Conservation (phyloP, 1,140 invertebrate species). For the Anastatus disparis region DNA sequence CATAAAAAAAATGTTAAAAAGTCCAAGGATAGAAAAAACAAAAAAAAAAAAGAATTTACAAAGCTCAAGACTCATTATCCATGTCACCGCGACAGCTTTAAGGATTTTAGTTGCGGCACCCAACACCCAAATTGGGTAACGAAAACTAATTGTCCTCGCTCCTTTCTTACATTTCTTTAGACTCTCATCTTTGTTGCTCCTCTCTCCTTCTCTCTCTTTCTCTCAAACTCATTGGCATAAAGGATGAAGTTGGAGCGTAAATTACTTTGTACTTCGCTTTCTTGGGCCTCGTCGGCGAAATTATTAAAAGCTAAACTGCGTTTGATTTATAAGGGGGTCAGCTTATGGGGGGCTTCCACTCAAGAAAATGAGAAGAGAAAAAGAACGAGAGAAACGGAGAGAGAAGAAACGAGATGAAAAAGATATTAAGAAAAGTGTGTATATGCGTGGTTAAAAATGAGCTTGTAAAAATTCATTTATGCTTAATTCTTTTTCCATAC, state of each 20-base stretch:
- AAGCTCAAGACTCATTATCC: neutral
- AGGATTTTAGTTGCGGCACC: neutral
- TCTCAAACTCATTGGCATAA: conserved; percentile 45
- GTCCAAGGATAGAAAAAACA: neutral
- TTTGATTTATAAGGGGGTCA: conserved; percentile 63
- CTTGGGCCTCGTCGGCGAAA: conserved; percentile 48
- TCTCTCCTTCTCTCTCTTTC: neutral
- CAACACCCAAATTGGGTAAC: conserved; percentile 27
- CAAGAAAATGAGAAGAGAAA: neutral
- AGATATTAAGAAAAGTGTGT: neutral
- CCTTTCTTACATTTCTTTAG: neutral
- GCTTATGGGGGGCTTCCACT: conserved; percentile 34
- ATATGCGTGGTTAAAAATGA: no score
- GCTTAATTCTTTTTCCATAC: no score
- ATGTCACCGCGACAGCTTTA: neutral
- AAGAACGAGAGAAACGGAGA: neutral
- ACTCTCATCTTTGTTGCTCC: neutral
- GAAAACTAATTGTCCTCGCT: conserved; percentile 31
- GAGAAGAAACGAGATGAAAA: neutral
- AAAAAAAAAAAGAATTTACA: neutral
- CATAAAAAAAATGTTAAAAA: no score
- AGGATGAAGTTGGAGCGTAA: conserved; percentile 56
- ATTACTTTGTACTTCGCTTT: conserved; percentile 50
- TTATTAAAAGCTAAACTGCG: conserved; percentile 65
- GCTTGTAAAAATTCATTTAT: no score